These are phyloP conservation scores for Percina caprodes DNA, from an alignment of 2,113 vertebrate genomes.

Conservation along the genomic window DNA sequence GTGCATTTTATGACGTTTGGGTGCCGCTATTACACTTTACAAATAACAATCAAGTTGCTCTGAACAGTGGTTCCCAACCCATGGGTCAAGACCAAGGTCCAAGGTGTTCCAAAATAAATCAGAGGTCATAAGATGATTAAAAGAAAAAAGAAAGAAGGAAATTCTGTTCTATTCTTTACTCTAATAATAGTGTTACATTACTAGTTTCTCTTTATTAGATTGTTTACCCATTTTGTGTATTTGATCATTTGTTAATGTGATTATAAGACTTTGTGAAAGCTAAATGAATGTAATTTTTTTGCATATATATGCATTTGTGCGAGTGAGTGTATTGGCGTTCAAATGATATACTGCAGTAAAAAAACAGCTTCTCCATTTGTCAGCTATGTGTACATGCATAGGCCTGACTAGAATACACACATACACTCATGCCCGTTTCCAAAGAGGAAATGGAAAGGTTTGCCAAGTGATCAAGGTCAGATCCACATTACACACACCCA, in stretches of 20 bases:
- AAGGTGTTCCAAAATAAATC: too few relatives aligned
- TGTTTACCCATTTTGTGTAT: not conserved
- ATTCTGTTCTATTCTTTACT: not conserved
- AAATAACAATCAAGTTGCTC: not conserved
- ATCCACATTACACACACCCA: slow-evolving; percentile 1
- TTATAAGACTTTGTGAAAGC: too few relatives aligned
- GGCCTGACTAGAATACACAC: not conserved
- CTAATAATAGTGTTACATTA: not conserved
- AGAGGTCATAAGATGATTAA: not conserved
- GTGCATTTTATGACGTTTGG: not conserved
- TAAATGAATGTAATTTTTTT: not conserved
- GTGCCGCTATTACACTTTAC: not conserved
- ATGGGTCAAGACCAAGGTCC: not conserved
- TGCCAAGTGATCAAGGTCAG: slow-evolving; percentile 13
- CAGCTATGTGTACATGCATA: too few relatives aligned
- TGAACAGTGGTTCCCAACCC: not conserved
- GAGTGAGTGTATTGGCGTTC: not conserved
- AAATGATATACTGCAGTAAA: not conserved
- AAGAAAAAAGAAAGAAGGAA: not conserved
- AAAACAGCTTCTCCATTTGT: not conserved
- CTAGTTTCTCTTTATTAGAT: too few relatives aligned
- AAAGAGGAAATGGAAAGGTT: slow-evolving; percentile 43
- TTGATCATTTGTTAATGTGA: not conserved
- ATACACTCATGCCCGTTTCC: not conserved
- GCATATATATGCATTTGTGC: not conserved